phyloP scores from a whole-genome alignment of 2,888 invertebrate genomes.

The Parnassius orleans region DNA sequence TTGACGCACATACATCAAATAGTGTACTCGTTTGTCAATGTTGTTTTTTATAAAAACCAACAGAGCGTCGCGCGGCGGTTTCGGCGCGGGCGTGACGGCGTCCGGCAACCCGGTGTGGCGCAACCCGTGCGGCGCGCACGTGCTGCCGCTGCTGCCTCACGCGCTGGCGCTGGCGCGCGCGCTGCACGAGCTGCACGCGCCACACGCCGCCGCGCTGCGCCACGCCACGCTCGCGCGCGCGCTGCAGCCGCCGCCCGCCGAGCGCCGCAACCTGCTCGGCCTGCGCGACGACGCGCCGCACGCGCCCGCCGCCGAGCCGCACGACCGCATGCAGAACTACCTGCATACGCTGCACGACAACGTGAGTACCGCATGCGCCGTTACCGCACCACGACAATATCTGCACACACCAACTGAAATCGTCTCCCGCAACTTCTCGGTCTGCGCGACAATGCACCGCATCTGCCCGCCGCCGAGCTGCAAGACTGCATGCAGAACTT shows the following conservation, averaged over 20 bases:
- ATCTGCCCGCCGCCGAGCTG: constrained; percentile 80
- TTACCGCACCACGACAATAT: too few relatives aligned
- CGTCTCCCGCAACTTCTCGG: constrained; percentile 85
- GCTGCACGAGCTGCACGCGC: constrained; percentile 89
- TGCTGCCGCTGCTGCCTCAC: constrained; percentile 89
- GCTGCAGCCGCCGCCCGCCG: constrained; percentile 87
- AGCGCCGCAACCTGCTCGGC: constrained; percentile 88
- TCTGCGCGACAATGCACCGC: constrained; percentile 71
- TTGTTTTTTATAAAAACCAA: not conserved
- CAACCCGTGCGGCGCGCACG: constrained; percentile 92
- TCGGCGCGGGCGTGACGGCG: constrained; percentile 87
- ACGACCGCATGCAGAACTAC: constrained; percentile 92
- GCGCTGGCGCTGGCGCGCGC: constrained; percentile 89
- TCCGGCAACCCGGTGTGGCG: constrained; percentile 90
- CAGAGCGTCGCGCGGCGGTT: constrained; percentile 90
- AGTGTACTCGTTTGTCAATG: too few relatives aligned
- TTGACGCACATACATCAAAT: too few relatives aligned
- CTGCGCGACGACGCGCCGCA: constrained; percentile 72
- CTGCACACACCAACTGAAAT: not conserved
- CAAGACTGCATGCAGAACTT: constrained; percentile 92
- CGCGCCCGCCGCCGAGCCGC: constrained; percentile 83
- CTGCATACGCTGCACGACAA: constrained; percentile 88
- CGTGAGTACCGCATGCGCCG: constrained; percentile 37
- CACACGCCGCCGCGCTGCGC: constrained; percentile 82
- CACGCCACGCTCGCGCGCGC: constrained; percentile 86